Conservation (phyloP, 2,888 invertebrate genomes). For the Eurytoma californica region DNA sequence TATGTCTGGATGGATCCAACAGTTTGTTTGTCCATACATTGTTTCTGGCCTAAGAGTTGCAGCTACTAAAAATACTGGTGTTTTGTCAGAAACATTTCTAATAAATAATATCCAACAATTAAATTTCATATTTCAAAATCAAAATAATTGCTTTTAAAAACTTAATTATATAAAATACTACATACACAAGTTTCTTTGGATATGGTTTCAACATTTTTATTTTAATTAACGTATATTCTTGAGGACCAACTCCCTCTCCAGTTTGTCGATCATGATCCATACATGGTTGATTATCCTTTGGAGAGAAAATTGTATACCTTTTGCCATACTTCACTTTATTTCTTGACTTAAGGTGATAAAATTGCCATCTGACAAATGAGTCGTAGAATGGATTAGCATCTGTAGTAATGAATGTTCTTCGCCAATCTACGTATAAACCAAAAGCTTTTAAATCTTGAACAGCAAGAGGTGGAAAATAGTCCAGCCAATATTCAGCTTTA, state of each 20-base stretch:
- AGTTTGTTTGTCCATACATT: constrained; percentile 99
- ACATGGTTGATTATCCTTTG: constrained; percentile 97
- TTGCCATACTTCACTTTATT: constrained; percentile 98
- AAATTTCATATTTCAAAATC: constrained; percentile 9
- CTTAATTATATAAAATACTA: not conserved
- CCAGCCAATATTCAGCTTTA: constrained; percentile 94
- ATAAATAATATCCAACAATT: constrained; percentile 59
- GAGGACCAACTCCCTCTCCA: constrained; percentile 98
- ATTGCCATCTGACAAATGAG: constrained; percentile 99
- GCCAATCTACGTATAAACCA: constrained; percentile 97
- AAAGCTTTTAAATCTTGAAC: constrained; percentile 90
- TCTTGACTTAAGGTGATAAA: constrained; percentile 86
- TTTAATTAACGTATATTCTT: constrained; percentile 98
- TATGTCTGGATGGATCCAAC: constrained; percentile 97
- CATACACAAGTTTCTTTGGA: constrained; percentile 83
- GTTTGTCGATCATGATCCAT: constrained; percentile 99
- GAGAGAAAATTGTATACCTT: constrained; percentile 96
- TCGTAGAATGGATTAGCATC: constrained; percentile 98
- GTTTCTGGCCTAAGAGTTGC: constrained; percentile 99
- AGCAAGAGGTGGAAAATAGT: constrained; percentile 95
- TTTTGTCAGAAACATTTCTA: constrained; percentile 77
- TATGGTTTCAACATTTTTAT: constrained; percentile 88
- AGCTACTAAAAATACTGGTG: constrained; percentile 89
- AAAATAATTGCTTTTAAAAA: not conserved
- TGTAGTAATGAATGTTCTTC: constrained; percentile 98